Base-by-base conservation (phyloP, 2,888 invertebrate species). In the Volucella zonaria region DNA sequence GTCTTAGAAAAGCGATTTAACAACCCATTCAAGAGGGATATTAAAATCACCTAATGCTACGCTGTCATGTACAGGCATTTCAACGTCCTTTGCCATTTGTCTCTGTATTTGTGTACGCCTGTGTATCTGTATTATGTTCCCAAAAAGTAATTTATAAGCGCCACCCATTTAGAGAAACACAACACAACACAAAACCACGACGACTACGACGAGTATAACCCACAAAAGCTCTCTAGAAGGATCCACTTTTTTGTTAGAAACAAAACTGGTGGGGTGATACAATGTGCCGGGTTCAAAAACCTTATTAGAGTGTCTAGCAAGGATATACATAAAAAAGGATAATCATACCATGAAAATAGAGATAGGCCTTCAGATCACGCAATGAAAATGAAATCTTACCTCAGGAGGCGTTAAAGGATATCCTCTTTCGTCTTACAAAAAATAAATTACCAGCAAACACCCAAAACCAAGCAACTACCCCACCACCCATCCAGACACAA, bases 41-140 rank as follows among this genome's bases (percentile, higher is more conserved):
- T 83, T 83, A 83, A 83, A 83, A 83, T 79, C 79, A 83, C 79
- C 83, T 83, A 83, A 83, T 79, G 83, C 79, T 62, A 61, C 59
- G 51, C 79, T 79, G 83, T 79, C 83, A 83, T 79, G 79, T 79
- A 76, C 83, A 82, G 82, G 83, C 83, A 83, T 76, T 83, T 68
- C 68, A 75, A 79, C 45, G 77, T 78, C 58, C 74, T 78, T 78
- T 73, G 47, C 43, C 67, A 49, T 54, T 43, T 23, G n/a, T 64
- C 47, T 58, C 10, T 49, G 11, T 68, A 61, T 15, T 23, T 58
- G 12, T 49, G 11, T 62, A 61, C 31, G 23, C 18, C 45, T 23
- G 18, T 23, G 3, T 54, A 43, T 40, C 68, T 49, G 43, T 59
- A 23, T 54, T 6, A 43, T 45, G 61, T 49, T 52, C 42, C 38